Base-by-base conservation (phyloP, 2,797 vertebrate genomes). In the Catostomus latipinnis region DNA sequence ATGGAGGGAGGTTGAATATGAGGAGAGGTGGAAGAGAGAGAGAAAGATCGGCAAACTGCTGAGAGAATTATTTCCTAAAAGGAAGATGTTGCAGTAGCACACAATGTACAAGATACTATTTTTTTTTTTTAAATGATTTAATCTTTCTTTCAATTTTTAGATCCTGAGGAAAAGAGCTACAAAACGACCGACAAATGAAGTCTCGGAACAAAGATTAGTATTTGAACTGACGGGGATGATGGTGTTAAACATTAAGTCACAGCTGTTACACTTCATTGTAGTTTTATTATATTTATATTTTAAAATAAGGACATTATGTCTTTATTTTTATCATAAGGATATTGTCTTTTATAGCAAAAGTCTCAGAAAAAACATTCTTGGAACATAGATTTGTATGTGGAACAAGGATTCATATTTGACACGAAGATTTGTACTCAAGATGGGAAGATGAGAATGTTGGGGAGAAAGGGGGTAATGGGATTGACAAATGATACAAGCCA, bases 11-110 rank as follows among this genome's bases (percentile, higher is more conserved):
- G 57, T 78, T 50, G 58, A 60, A 53, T 5, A 61, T 66, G 69
- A 70, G 46, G 56, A 18, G 45, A 75, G 62, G 34, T 48, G 71
- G 34, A 52, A n/a, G 56, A 61, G 48, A 18, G 61, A 74, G 74
- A 43, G 52, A 82, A 84, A 85, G 65, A 82, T 82, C 87, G 83
- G 83, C 76, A 60, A 76, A 69, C 73, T 83, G 82, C 74, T 76
- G 67, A 79, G 83, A 87, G 69, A 70, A 81, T 79, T 79, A 0
- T 60, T 69, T 72, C 45, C 60, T 65, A 49, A 49, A 72, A 69
- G 60, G 43, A 57, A 78, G n/a, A 78, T 48, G 58, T 71, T 69
- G 11, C 13, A 0, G 50, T 11, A 71, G 4, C 4, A n/a, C 12
- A 22, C 66, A 57, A 61, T 7, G 48, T 61, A 61, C 34, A 62